Base-by-base conservation (phyloP, 1,140 invertebrate species). In the Radopholus similis region DNA sequence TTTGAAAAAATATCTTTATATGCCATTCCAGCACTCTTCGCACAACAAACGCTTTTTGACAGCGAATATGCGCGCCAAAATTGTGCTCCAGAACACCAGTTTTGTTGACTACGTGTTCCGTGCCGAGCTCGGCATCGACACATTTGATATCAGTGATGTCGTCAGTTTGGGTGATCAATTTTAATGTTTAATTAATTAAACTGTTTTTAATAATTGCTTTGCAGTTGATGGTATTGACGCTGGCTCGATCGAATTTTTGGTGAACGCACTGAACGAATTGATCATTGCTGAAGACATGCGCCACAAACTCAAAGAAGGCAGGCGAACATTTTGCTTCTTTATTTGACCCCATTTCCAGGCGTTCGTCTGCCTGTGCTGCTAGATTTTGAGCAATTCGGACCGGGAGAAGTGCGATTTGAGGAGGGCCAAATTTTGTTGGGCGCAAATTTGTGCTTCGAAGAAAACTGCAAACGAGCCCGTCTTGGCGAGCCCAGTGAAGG, bases 231-330 rank as follows among this genome's bases (percentile, higher is more conserved):
- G 78, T 13, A 81, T 81, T 42, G 81, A 81, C 57, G 81, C 80
- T 18, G 64, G 69, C n/a, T 79, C 75, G 9, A 70, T 81, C 8
- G 78, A 81, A 47, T 81, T 81, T 44, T 58, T 81, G 21, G 77
- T 81, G 2, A 81, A 82, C 58, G 78, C 78, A 8, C 68, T 81
- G n/a, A 81, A 83, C 23, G 78, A 81, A 13, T 64, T 81, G 8
- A 78, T 81, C 49, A 78, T 81, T 18, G 72, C 77, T 13, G 81
- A 81, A 4, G 78, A 81, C 42, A 83, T 81, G 66, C 57, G 71
- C 9, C 76, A 78, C 49, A 81, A 81, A 32, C 64, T 81, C 18
- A 83, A 81, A 65, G 76, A 81, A 59, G 81, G 81, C 82, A 47
- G 13, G 18, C 5, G 53, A 23, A 47, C 21, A 26, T 68, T n/a